These are phyloP conservation scores for Engraulis encrasicolus DNA, from an alignment of 2,113 vertebrate species.

Conservation along the genomic window DNA sequence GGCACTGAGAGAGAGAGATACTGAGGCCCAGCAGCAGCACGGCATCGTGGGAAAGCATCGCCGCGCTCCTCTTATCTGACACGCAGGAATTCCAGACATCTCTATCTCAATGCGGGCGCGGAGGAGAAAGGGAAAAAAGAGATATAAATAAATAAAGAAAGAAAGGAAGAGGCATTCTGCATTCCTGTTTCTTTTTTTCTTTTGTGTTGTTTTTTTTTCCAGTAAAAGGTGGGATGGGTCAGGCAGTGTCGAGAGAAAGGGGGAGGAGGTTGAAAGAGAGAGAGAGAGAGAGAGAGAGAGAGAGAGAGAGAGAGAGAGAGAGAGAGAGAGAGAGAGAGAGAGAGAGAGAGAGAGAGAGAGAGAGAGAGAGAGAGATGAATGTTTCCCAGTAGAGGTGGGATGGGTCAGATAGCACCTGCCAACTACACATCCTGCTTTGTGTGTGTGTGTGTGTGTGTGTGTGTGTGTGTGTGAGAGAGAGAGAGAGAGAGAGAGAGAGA, in stretches of 20 bases:
- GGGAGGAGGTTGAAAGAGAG: no score
- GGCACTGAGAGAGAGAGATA: background rate
- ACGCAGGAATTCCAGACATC: conserved; percentile 59
- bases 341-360: no score
- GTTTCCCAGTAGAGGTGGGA: conserved; percentile 12
- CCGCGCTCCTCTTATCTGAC: conserved; percentile 52
- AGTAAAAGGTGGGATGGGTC: conserved; percentile 3
- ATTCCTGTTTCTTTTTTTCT: background rate
- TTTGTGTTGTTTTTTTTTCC: background rate
- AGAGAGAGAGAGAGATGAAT: no score
- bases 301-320: no score
- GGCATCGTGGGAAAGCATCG: conserved; percentile 67
- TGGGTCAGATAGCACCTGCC: conserved; percentile 1
- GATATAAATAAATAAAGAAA: background rate
- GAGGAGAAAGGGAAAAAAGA: background rate
- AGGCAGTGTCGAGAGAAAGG: no score
- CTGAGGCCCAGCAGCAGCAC: conserved; percentile 50
- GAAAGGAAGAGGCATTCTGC: background rate
- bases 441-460: background rate
- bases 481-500: background rate
- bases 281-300: no score
- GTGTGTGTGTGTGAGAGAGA: background rate
- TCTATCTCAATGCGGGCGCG: conserved; percentile 41
- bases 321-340: no score
- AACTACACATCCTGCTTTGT: conserved; percentile 5